These are phyloP conservation scores for Seison nebaliae DNA, from an alignment of 1,140 invertebrate species.

Conservation along the genomic window DNA sequence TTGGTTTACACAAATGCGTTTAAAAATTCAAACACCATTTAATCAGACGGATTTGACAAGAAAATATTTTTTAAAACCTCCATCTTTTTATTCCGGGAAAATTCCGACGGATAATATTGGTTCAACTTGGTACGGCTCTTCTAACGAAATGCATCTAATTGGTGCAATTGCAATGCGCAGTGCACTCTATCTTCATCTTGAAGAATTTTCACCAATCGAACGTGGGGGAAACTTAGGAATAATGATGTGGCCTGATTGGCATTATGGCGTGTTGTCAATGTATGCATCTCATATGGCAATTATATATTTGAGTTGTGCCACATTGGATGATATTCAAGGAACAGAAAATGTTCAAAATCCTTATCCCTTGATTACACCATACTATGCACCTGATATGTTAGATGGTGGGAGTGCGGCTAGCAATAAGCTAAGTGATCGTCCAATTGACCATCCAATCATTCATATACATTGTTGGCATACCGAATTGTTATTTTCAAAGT, in stretches of 20 bases:
- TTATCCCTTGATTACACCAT: too few species aligned
- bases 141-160: background rate
- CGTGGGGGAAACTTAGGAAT: constrained; percentile 5
- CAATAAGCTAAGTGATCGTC: too few species aligned
- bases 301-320: constrained; percentile 4
- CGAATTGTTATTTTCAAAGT: constrained; percentile 10
- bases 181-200: constrained; percentile 4
- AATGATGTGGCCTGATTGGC: constrained; percentile 13
- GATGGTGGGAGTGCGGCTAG: too few species aligned
- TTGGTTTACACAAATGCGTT: too few species aligned
- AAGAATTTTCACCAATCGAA: constrained; percentile 9
- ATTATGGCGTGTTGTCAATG: constrained; percentile 9
- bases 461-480: constrained; percentile 11
- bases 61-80: too few species aligned
- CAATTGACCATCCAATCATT: too few species aligned
- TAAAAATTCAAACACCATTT: too few species aligned
- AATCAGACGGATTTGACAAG: too few species aligned
- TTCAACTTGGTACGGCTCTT: constrained; percentile 9
- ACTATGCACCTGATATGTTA: too few species aligned
- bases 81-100: too few species aligned
- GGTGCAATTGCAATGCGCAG: constrained; percentile 1
- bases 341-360: too few species aligned
- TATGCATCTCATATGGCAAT: constrained; percentile 8
- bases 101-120: constrained; percentile 4
- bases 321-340: too few species aligned